These are phyloP conservation scores for Atherix ibis DNA, from an alignment of 2,888 invertebrate genomes.

Conservation along the genomic window DNA sequence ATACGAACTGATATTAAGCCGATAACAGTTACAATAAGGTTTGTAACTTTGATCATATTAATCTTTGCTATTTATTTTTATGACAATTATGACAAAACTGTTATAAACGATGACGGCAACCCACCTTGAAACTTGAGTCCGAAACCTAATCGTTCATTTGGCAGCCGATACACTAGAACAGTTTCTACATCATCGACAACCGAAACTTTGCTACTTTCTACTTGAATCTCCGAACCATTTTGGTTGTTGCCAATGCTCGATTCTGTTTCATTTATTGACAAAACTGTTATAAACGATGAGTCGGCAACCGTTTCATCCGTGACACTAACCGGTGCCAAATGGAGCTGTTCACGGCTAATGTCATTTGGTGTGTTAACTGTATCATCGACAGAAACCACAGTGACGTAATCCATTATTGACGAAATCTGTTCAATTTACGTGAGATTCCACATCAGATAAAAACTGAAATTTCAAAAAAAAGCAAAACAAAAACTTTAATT, in stretches of 20 bases:
- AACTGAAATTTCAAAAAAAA: no score
- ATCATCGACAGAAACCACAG: constrained; percentile 44
- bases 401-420: constrained; percentile 46
- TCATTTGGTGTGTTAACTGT: constrained; percentile 24
- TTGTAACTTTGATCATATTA: no score
- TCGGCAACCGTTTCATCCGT: constrained; percentile 18
- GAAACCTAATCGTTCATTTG: constrained; percentile 80
- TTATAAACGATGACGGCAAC: no score
- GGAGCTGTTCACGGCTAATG: constrained; percentile 14
- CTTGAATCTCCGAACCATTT: constrained; percentile 20
- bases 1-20: no score
- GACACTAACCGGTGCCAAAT: constrained; percentile 10
- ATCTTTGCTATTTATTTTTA: no score
- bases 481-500: no score
- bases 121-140: constrained; percentile 88
- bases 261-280: not conserved
- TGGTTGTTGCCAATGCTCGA: not conserved
- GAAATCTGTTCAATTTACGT: no score
- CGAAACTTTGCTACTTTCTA: no score
- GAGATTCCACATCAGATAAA: no score
- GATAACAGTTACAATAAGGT: no score
- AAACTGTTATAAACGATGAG: constrained; percentile 41
- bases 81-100: no score
- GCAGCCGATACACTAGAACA: constrained; percentile 67
- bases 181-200: constrained; percentile 51